phyloP scores from a whole-genome alignment of 2,888 invertebrate genomes.

The Epirrhoe alternata region DNA sequence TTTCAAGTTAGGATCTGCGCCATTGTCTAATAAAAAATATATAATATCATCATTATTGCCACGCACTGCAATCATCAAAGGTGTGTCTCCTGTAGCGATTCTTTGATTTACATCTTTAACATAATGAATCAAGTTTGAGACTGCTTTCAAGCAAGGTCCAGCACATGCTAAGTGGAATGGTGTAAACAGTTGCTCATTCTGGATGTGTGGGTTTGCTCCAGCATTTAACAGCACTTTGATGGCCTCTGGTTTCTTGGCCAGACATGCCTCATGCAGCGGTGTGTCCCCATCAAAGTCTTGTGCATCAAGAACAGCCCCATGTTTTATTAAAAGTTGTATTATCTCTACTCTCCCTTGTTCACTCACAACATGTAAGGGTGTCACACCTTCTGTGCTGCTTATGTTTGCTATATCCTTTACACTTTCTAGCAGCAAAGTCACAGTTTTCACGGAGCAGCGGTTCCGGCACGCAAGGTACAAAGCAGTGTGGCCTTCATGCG shows the following conservation, averaged over 20 bases:
- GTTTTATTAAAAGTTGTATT: slow-evolving; percentile 68
- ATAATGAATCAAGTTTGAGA: slow-evolving; percentile 66
- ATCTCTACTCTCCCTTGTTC: slow-evolving; percentile 70
- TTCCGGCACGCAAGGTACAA: slow-evolving; percentile 75
- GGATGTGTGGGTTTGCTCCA: slow-evolving; percentile 72
- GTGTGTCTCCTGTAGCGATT: slow-evolving; percentile 65
- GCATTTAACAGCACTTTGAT: slow-evolving; percentile 69
- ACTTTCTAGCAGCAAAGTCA: slow-evolving; percentile 66
- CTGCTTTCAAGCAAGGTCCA: slow-evolving; percentile 65
- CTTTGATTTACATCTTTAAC: slow-evolving; percentile 68
- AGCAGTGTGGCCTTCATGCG: slow-evolving; percentile 80
- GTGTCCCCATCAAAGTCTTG: slow-evolving; percentile 82
- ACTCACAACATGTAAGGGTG: slow-evolving; percentile 75
- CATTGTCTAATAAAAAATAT: slow-evolving; percentile 66
- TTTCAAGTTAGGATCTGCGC: slow-evolving; percentile 71
- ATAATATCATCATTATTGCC: slow-evolving; percentile 65
- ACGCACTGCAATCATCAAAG: slow-evolving; percentile 68
- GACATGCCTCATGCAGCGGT: slow-evolving; percentile 76
- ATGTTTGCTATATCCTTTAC: slow-evolving; percentile 72
- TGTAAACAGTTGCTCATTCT: slow-evolving; percentile 67
- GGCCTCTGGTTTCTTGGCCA: slow-evolving; percentile 60
- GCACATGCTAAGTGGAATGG: slow-evolving; percentile 78
- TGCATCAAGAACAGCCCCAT: slow-evolving; percentile 73
- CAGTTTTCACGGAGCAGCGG: slow-evolving; percentile 63
- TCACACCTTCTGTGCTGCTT: slow-evolving; percentile 76